Evolutionary conservation across 1,140 invertebrate species (phyloP).

Genomic region (Drosophila hydei): DNA sequence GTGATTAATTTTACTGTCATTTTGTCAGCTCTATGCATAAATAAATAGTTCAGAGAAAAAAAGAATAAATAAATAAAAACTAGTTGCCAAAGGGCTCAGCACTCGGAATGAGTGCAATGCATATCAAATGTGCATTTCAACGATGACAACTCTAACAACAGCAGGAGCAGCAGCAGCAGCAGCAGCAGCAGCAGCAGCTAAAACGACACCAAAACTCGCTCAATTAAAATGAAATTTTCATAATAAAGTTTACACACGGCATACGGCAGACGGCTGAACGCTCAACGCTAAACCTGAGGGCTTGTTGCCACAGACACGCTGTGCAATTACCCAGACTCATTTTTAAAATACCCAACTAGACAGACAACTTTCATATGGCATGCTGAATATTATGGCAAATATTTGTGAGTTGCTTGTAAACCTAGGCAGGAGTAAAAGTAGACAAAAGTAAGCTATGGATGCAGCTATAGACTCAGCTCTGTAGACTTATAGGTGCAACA

Average conservation of each 20-base stretch:
- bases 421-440: no score
- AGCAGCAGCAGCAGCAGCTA: slow-evolving; percentile 21
- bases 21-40: slow-evolving; percentile 25
- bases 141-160: slow-evolving; percentile 1
- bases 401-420: no score
- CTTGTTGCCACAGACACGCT: slow-evolving; percentile 31
- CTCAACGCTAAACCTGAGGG: slow-evolving; percentile 21
- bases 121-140: slow-evolving; percentile 34
- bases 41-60: slow-evolving; percentile 3
- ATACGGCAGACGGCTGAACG: neutral
- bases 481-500: no score
- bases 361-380: neutral
- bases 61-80: slow-evolving; percentile 1
- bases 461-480: no score
- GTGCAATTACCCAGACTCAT: slow-evolving; percentile 33
- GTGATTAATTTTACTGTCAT: slow-evolving; percentile 37
- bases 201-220: slow-evolving; percentile 39
- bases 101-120: slow-evolving; percentile 29
- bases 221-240: slow-evolving; percentile 81
- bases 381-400: no score
- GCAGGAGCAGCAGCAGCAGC: slow-evolving; percentile 12
- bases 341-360: slow-evolving; percentile 5
- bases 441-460: no score
- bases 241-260: slow-evolving; percentile 61
- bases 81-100: slow-evolving; percentile 7